phyloP scores from a whole-genome alignment of 2,888 invertebrate genomes.

The Malacosoma neustria region DNA sequence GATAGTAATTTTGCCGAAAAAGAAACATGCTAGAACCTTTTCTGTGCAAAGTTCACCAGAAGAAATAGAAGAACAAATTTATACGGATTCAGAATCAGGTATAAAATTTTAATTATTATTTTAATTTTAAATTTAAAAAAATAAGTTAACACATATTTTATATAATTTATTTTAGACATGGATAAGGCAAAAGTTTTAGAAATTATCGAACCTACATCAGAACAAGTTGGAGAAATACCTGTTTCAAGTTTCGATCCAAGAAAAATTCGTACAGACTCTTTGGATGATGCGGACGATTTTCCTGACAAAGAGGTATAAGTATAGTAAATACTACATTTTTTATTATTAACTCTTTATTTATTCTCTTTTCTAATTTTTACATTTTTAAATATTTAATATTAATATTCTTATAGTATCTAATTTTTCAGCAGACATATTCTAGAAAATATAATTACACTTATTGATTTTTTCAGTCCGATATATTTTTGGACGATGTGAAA shows the following conservation, averaged over 20 bases:
- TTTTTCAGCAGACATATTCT: too few species aligned
- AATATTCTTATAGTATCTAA: neutral
- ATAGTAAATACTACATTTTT: neutral
- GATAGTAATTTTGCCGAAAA: slow-evolving; percentile 62
- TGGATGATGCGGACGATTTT: slow-evolving; percentile 70
- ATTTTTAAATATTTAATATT: neutral
- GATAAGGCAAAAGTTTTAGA: slow-evolving; percentile 70
- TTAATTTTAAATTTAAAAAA: neutral
- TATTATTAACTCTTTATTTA: neutral
- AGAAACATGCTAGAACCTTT: slow-evolving; percentile 62
- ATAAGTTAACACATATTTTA: too few species aligned
- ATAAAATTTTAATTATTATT: slow-evolving; percentile 1
- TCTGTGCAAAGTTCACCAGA: slow-evolving; percentile 72
- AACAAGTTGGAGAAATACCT: slow-evolving; percentile 48
- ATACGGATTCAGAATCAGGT: slow-evolving; percentile 72
- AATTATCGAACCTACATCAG: slow-evolving; percentile 67
- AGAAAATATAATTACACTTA: neutral
- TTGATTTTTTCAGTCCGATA: slow-evolving; percentile 40
- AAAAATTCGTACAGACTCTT: slow-evolving; percentile 64
- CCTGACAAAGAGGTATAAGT: slow-evolving; percentile 62
- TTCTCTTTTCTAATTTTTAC: neutral
- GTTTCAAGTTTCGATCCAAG: slow-evolving; percentile 58
- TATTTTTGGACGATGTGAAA: slow-evolving; percentile 49
- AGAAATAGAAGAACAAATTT: slow-evolving; percentile 70
- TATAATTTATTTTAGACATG: too few species aligned